Percentiles rank a stretch among this genome's conserved stretches.
These are phyloP conservation scores for Leptocoma aspasia DNA, from an alignment of 2,113 vertebrate genomes.

Conservation along the genomic window DNA sequence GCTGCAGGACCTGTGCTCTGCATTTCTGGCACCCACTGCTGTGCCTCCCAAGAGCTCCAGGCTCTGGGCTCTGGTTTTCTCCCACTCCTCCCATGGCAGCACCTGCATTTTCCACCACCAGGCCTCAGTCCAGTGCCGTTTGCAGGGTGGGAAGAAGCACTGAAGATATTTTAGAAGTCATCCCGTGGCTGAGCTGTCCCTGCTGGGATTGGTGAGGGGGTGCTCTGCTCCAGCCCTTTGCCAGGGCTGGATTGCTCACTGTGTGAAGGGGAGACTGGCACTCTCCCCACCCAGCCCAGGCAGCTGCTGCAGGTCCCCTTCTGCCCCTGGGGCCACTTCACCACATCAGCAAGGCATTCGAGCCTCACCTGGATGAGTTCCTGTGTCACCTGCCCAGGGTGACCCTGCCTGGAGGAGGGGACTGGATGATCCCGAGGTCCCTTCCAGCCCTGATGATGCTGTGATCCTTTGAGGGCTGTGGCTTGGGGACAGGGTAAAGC, in stretches of 20 bases:
- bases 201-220: not conserved
- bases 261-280: not conserved
- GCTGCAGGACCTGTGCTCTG: not conserved
- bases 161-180: not conserved
- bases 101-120: not conserved
- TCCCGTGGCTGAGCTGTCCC: not conserved
- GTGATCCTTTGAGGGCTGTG: not conserved
- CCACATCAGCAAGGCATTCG: not conserved
- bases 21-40: not conserved
- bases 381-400: not conserved
- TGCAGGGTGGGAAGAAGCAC: not conserved
- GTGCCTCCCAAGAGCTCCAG: not conserved
- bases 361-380: not conserved
- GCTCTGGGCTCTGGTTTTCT: not conserved
- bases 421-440: not conserved
- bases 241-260: rapidly evolving
- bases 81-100: not conserved
- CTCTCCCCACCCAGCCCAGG: not conserved
- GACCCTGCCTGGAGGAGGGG: not conserved
- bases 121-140: not conserved
- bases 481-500: not conserved
- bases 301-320: not conserved
- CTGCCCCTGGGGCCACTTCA: not conserved
- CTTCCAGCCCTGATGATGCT: not conserved
- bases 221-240: not conserved